Base-by-base conservation (phyloP, 2,797 vertebrate species). In the Hypotaenidia okinawae region DNA sequence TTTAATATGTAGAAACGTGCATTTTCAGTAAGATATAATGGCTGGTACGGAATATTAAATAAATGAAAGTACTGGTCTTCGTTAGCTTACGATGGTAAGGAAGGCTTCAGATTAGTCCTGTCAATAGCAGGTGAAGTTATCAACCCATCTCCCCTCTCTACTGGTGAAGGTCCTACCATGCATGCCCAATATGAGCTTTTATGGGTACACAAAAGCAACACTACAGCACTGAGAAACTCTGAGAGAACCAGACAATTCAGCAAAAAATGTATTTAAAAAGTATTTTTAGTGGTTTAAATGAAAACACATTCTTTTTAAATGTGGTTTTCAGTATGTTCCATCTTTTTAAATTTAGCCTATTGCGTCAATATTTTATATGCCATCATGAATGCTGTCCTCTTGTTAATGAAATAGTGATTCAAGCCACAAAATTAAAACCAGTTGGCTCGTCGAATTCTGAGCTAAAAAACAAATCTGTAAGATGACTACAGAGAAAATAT, bases 361-460 rank as follows among this genome's bases (percentile, higher is more conserved):
- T 95, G 92, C 95, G 54, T 97, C 96, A 96, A 6, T 96, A 94
- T 97, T 97, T 97, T 93, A 84, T 90, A 96, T 95, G 81, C 95
- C 97, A 94, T 94, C 90, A 47, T 95, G 96, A 68, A 83, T 83
- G 89, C 86, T 92, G 94, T 86, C 67, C 95, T 95, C 95, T 96
- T 85, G 92, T 92, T 96, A 93, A 97, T 82, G 92, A 97, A 97
- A 97, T 97, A 97, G 95, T 95, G 93, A 95, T 93, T 97, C 89
- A 90, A 96, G 94, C 76, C 95, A 93, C 95, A 94, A 96, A 97
- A 97, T 97, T 96, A 95, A 96, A 98, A 96, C 86, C 96, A 97
- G 93, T 85, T 94, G 74, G 57, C 90, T 75, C 91, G 61, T 87
- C 17, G 64, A 55, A 74, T 91, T 78, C 58, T 69, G 81, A 80